Base-by-base conservation (phyloP, 2,888 invertebrate genomes). In the Caenorhabditis japonica region DNA sequence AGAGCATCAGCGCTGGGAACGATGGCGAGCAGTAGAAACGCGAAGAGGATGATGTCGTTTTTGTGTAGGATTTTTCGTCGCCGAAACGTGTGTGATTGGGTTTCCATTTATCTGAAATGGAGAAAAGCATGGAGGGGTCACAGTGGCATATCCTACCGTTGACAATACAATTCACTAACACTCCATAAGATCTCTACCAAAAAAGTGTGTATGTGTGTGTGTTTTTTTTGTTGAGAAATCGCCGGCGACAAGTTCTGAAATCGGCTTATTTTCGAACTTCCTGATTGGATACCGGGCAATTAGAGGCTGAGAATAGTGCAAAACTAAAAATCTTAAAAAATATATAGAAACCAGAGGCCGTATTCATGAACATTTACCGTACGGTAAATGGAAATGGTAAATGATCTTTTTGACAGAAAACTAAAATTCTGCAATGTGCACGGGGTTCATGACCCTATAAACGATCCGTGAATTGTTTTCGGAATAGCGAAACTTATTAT, bases 101-200 rank as follows among this genome's bases (percentile, higher is more conserved):
- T 64, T 49, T 64, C 64, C 64, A 64, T 64, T 64, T 55, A 56
- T 64, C 64, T 64, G 46, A 39, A 19, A 38, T 1, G 4, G 2
- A 2, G 10, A 1, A 1, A 7, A 25, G 0, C 15, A 0, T 44
- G 19, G 8, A 23, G 15, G 39, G 10, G 17, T 27, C n/a, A 4
- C 4, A 19, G 19, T 1, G 17, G 21, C 10, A 12, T 34, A 23
- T 21, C 25, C 7, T n/a, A 55, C 64, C 55, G 55, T 47, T 64
- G 38, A 55, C 30, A 30, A 30, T 30, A n/a, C 30, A 46, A 43
- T 55, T 64, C 64, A 64, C 56, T 49, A 23, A 56, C 64, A 64
- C 64, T 64, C 64, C 64, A 64, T 64, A 64, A 49, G 55, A 64
- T 36, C 46, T 4, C 27, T n/a, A 7, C 15, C 2, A 23, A 44